Percentiles rank a stretch among this genome's conserved stretches.
phyloP scores from a whole-genome alignment of 30 jellyfish, hydroid and myxozoan genomes.

The Morbakka virulenta region DNA sequence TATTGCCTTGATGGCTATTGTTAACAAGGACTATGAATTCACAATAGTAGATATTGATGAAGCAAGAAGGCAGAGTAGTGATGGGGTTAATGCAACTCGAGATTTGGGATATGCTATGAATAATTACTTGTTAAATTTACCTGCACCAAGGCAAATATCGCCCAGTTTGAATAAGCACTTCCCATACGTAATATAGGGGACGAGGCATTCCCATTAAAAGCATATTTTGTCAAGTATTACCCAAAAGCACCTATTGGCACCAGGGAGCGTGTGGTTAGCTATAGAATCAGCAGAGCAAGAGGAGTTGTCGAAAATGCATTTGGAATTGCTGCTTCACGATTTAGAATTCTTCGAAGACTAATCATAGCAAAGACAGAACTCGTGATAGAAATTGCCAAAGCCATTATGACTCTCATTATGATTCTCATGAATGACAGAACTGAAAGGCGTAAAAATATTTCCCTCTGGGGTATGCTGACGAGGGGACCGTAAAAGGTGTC shows the following conservation, averaged over 20 bases:
- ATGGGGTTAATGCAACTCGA: conserved; percentile 63
- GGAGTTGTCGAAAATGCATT: too few species aligned
- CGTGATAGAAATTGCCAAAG: conserved; percentile 60
- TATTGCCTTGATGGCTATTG: conserved; percentile 40
- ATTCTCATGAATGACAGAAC: conserved; percentile 49
- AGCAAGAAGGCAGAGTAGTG: conserved; percentile 58
- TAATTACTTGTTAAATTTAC: conserved; percentile 42
- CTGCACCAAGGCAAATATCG: conserved; percentile 46
- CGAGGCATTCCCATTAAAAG: conserved; percentile 74
- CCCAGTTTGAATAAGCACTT: conserved; percentile 26
- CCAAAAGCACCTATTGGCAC: conserved; percentile 50
- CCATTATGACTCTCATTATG: conserved; percentile 50
- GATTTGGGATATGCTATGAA: conserved; percentile 47
- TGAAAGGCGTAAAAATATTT: conserved; percentile 41
- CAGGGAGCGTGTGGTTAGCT: conserved; percentile 43
- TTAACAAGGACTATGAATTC: conserved; percentile 27
- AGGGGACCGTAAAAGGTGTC: conserved; percentile 57
- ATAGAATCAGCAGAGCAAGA: conserved; percentile 61
- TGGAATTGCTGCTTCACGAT: conserved; percentile 60
- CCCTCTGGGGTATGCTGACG: conserved; percentile 64
- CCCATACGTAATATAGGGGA: conserved; percentile 72
- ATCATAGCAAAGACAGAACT: conserved; percentile 61
- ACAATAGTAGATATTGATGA: conserved; percentile 48
- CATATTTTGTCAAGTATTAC: conserved; percentile 56
- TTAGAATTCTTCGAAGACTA: conserved; percentile 61